phyloP scores from a whole-genome alignment of 2,113 vertebrate species.

The Eretmochelys imbricata region DNA sequence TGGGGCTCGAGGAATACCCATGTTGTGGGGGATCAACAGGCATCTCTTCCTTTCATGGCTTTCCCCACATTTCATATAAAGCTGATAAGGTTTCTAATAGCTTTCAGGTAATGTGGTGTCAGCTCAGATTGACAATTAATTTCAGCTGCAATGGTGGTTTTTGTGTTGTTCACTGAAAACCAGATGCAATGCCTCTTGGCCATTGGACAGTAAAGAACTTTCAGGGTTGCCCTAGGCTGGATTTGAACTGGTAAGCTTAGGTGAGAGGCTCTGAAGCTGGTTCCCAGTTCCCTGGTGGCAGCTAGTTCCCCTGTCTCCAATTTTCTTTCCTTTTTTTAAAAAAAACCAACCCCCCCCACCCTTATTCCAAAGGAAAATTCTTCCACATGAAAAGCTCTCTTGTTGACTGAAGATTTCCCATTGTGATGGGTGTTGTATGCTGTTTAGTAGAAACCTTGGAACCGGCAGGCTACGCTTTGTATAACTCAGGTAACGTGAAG shows the following conservation, averaged over 20 bases:
- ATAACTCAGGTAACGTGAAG: background rate
- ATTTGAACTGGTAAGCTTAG: background rate
- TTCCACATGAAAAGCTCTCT: slow-evolving; percentile 49
- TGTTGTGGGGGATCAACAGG: background rate
- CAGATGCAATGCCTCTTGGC: too few relatives aligned
- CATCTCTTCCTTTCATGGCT: background rate
- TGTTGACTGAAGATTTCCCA: slow-evolving; percentile 37
- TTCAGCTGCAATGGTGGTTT: background rate
- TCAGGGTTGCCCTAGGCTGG: background rate
- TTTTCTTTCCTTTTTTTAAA: background rate
- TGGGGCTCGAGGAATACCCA: background rate
- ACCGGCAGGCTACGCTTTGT: slow-evolving; percentile 48
- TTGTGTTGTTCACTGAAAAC: background rate
- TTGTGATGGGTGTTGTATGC: slow-evolving; percentile 14
- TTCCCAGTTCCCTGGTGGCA: background rate
- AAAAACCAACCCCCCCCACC: background rate
- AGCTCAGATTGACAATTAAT: background rate
- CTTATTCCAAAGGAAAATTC: background rate
- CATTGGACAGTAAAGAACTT: background rate
- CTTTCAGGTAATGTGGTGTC: background rate
- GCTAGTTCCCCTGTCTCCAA: background rate
- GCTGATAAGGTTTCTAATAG: background rate
- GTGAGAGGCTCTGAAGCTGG: background rate
- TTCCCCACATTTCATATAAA: background rate
- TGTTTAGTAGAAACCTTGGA: background rate